Base-by-base conservation (phyloP, 1,140 invertebrate species). In the Pectinophora gossypiella region DNA sequence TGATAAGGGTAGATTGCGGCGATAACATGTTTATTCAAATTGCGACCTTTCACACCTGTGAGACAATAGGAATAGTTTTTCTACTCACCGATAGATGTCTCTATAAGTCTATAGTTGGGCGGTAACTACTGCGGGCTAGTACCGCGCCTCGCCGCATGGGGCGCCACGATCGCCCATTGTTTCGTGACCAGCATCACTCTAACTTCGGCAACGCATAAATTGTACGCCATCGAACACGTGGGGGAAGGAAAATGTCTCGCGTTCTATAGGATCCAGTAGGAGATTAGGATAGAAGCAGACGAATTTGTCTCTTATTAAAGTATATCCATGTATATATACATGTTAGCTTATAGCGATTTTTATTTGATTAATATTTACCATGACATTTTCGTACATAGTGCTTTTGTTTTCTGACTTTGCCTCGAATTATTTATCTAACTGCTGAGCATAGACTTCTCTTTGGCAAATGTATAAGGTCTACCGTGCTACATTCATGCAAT, bases 101-200 rank as follows among this genome's bases (percentile, higher is more conserved):
- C 78, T 70, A 71, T 47, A 54, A 38, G 55, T 44, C 42, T 40
- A 40, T 40, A 40, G 36, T 40, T 15, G 36, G 16, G 16, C 36
- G 16, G 36, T 10, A 10, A 40, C 36, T 40, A 40, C 16, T 40
- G 36, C 15, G 10, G 7, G 7, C 16, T 40, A 38, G 43, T 56
- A 32, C 63, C 52, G 53, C 62, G 62, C 50, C 58, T 80, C 80
- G 47, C 79, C 79, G 72, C 81, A 83, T 82, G 83, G 77, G 77
- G 83, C 79, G 79, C 79, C 72, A 80, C 77, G 79, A 80, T 82
- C 74, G 69, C 46, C 81, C 77, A 86, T 86, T 86, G 83, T 86
- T 83, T 64, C 60, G 46, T 48, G 35, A 63, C 56, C 62, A 63
- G 68, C 76, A 79, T 79, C 73, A 77, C 59, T 75, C 70, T 67